Percentiles rank a stretch among this genome's conserved stretches.
Evolutionary conservation across 2,888 invertebrate genomes (phyloP).

Genomic region (Nemotelus nigrinus): DNA sequence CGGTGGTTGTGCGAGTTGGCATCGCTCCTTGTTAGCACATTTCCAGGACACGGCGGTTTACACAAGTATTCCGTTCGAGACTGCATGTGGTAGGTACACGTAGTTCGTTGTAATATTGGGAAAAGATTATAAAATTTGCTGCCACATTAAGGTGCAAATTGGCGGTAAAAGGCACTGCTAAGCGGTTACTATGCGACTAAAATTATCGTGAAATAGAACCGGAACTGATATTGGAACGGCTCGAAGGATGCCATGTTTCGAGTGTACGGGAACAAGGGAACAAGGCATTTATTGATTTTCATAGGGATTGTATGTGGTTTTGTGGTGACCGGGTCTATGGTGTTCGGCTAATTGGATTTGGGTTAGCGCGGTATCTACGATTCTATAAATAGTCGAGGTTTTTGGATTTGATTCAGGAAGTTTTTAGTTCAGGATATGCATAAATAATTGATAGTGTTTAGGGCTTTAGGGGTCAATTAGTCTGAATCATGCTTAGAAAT

Average conservation of each 20-base stretch:
- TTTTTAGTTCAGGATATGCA: no score
- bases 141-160: slow-evolving; percentile 52
- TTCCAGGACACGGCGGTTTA: slow-evolving; percentile 27
- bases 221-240: slow-evolving; percentile 24
- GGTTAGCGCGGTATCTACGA: slow-evolving; percentile 8
- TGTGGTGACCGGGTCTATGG: slow-evolving; percentile 39
- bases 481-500: no score
- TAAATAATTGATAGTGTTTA: no score
- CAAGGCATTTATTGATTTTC: slow-evolving; percentile 49
- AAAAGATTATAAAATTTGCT: slow-evolving; percentile 51
- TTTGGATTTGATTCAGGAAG: neutral
- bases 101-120: slow-evolving; percentile 41
- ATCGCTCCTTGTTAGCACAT: slow-evolving; percentile 16
- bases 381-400: neutral
- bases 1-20: slow-evolving; percentile 8
- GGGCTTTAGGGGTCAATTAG: no score
- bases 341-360: slow-evolving; percentile 46
- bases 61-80: slow-evolving; percentile 13
- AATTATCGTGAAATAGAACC: slow-evolving; percentile 27
- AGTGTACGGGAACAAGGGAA: slow-evolving; percentile 43
- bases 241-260: slow-evolving; percentile 22
- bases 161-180: slow-evolving; percentile 46
- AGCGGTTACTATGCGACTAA: slow-evolving; percentile 27
- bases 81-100: neutral
- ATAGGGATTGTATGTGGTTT: slow-evolving; percentile 39